Evolutionary conservation across 2,797 vertebrate species (phyloP), one percentile per base, ranked within the genome.

Genomic region (Okamejei kenojei): DNA sequence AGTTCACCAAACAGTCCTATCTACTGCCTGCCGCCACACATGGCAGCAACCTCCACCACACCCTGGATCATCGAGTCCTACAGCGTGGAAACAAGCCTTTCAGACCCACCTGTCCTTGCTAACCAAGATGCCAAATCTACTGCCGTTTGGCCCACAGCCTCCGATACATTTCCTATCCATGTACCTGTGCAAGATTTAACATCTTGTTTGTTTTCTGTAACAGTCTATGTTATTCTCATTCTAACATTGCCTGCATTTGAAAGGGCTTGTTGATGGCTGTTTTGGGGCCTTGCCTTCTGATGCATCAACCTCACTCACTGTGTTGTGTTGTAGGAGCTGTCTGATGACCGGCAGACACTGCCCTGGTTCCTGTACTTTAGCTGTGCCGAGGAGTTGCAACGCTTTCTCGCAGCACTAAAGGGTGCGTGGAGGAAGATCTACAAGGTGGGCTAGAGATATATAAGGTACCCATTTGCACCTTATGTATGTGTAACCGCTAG

Each of bases 291-390:
- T 19, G 3, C 21, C 21, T 21, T 35, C 23, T 79, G 74, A 21
- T 11, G 32, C 61, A 29, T 73, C 26, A 61, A 38, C 61, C n/a
- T 71, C 74, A 63, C 38, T 74, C 26, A 81, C 78, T 88, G 13
- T 7, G 29, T 26, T 80, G 45, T 63, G n/a, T 73, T 92, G 11
- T 10, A 99, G 99, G 98, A 99, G 95, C 99, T 99, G 94, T 96
- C 97, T 58, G 96, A 96, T 93, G 98, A 99, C 93, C 95, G 96
- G 63, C 94, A 96, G 13, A 96, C 98, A 35, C 97, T 98, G 0
- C 97, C 98, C 0, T 99, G 99, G 99, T 97, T 98, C 76, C 95
- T 99, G 94, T 99, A 99, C 94, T 97, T 99, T 95, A 99, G 98
- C 93, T 97, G 98, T 94, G 96, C 97, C 94, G 96, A 96, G 0